Evolutionary conservation across 2,113 vertebrate genomes (phyloP).

Genomic region (Ifrita kowaldi): DNA sequence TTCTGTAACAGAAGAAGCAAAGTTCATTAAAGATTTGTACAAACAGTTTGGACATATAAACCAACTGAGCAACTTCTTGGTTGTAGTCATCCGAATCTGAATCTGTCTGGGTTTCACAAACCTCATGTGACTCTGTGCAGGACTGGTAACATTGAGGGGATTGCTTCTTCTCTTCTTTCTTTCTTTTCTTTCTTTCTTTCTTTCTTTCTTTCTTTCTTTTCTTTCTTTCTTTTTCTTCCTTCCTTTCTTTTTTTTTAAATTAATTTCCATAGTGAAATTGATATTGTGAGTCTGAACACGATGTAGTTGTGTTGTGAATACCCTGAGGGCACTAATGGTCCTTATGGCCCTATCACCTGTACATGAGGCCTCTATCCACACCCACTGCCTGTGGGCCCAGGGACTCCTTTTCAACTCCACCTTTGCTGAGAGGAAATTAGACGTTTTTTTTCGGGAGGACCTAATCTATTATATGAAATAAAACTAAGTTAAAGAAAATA

Average conservation of each 20-base stretch:
- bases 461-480: not conserved
- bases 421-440: not conserved
- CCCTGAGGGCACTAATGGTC: not conserved
- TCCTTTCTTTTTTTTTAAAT: not conserved
- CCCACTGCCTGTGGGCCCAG: not conserved
- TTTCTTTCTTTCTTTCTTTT: not conserved
- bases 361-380: not conserved
- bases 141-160: not conserved
- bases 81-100: not conserved
- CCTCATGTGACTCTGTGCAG: not conserved
- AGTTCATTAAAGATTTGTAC: not conserved
- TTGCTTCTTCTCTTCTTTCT: not conserved
- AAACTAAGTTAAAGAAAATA: not conserved
- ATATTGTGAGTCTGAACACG: not conserved
- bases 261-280: not conserved
- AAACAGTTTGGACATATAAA: not conserved
- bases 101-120: not conserved
- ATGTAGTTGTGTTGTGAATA: not conserved
- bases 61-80: not conserved
- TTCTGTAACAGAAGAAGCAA: not conserved
- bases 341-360: not conserved
- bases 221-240: too few relatives aligned
- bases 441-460: not conserved
- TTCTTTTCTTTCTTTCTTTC: too few relatives aligned
- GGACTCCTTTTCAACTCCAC: not conserved